Evolutionary conservation across 2,797 vertebrate species (phyloP), one percentile per base, ranked within the genome.

Genomic region (Sebastolobus alascanus): DNA sequence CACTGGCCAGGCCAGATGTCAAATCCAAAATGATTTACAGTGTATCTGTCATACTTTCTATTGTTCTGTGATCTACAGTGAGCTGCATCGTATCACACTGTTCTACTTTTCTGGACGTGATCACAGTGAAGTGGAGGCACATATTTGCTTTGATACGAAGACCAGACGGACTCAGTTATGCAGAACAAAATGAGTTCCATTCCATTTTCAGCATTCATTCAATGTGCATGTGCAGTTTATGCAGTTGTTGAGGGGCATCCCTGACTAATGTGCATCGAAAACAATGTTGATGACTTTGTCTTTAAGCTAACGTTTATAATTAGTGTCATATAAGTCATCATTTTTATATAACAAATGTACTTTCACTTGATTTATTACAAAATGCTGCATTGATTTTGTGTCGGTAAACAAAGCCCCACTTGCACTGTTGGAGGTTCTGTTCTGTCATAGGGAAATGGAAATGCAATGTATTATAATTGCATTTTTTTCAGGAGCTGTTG

Each of bases 91-190:
- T 59, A 78, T 80, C 9, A 56, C 12, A 35, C 1, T 13, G 31
- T 22, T 58, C 33, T 37, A 27, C 40, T 55, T 54, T 43, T 77
- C 11, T 79, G 43, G 37, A 66, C 35, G 46, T 29, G 12, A 56
- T 74, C 46, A 27, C 31, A 70, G 68, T 63, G 14, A 35, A 16
- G 38, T 46, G 16, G 43, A 75, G n/a, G 13, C 18, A 46, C 67
- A 68, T 67, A 13, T 67, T 75, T 75, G 31, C 35, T 52, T 29
- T 54, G 8, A 78, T 54, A 66, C 4, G 31, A 52, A 65, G 27
- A 65, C n/a, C 70, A 83, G 59, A 78, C 76, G 55, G 64, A 58
- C 25, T 61, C 38, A 71, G 54, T 38, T 59, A 74, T 55, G 50
- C 40, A 72, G 72, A 43, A 74, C 54, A 11, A 69, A 68, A 5